Conservation (phyloP, 2,888 invertebrate genomes). For the Odontomyia ornata region DNA sequence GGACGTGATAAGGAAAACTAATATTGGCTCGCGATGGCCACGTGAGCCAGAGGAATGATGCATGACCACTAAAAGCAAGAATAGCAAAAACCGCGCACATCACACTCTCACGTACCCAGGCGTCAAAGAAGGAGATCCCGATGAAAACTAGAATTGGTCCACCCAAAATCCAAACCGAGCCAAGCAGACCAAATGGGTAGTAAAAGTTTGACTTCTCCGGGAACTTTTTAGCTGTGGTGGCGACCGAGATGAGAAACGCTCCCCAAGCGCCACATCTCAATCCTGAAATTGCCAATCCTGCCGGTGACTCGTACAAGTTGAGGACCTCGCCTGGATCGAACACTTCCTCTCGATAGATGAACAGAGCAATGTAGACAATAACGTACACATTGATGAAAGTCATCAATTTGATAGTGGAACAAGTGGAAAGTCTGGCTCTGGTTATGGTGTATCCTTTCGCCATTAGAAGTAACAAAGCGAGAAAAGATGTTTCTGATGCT, state of each 20-base stretch:
- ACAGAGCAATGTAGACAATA: constrained; percentile 77
- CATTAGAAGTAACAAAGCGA: constrained; percentile 80
- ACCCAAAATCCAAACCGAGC: constrained; percentile 87
- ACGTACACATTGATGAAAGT: constrained; percentile 82
- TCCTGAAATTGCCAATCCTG: constrained; percentile 83
- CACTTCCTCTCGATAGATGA: constrained; percentile 83
- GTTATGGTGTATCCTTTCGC: constrained; percentile 93
- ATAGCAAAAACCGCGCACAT: constrained; percentile 74
- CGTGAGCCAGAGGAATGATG: constrained; percentile 78
- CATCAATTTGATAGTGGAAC: constrained; percentile 79
- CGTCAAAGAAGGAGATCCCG: constrained; percentile 81
- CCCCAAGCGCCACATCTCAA: constrained; percentile 82
- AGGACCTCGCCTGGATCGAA: constrained; percentile 92
- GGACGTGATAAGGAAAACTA: constrained; percentile 90
- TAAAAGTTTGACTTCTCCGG: constrained; percentile 86
- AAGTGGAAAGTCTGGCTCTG: constrained; percentile 77
- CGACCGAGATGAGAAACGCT: constrained; percentile 74
- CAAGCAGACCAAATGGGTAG: constrained; percentile 82
- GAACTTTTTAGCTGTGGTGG: constrained; percentile 77
- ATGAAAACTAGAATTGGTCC: constrained; percentile 81
- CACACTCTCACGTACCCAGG: constrained; percentile 81
- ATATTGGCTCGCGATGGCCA: constrained; percentile 86
- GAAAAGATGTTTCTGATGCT: constrained; percentile 77
- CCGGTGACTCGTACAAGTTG: constrained; percentile 89
- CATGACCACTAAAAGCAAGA: constrained; percentile 74